Evolutionary conservation across 2,113 vertebrate species (phyloP).

Genomic region (Chlamydotis undulata): DNA sequence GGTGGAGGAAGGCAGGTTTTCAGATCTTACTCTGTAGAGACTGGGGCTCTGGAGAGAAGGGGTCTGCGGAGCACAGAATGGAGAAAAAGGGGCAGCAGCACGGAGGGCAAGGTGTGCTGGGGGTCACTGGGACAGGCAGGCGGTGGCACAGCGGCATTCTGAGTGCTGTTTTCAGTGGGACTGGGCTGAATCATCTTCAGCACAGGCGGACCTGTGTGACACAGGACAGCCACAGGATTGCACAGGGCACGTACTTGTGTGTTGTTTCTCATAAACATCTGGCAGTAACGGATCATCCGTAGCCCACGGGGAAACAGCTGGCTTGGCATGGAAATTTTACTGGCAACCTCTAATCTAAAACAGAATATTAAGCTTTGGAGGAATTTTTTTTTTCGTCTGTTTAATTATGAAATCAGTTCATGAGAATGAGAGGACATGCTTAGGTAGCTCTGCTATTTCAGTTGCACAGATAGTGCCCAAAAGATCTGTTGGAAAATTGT

Average conservation of each 20-base stretch:
- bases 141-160: neutral
- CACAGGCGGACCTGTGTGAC: neutral
- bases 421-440: neutral
- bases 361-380: neutral
- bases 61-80: accelerated
- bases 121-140: neutral
- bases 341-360: neutral
- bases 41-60: neutral
- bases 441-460: neutral
- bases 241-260: neutral
- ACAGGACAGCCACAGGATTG: neutral
- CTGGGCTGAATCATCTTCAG: neutral
- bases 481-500: neutral
- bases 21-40: accelerated
- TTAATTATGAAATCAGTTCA: neutral
- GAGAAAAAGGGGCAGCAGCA: neutral
- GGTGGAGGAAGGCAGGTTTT: accelerated
- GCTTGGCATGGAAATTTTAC: neutral
- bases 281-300: neutral
- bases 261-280: neutral
- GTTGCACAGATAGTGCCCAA: neutral
- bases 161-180: neutral
- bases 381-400: neutral
- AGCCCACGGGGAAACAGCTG: neutral
- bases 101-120: neutral